Evolutionary conservation across 2,888 invertebrate species (phyloP).

Genomic region (Calameuta pallipes): DNA sequence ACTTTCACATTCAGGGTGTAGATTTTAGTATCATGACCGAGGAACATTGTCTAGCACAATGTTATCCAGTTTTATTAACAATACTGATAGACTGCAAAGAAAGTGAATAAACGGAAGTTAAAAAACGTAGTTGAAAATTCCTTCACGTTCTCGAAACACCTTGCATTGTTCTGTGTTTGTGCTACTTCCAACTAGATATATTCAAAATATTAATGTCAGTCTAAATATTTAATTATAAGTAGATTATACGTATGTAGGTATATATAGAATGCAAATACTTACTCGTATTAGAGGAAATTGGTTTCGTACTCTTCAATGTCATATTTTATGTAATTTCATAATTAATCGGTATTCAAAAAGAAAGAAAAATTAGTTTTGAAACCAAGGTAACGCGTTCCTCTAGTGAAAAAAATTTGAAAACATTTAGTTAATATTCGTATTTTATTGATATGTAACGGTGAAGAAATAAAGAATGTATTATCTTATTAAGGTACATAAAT

Average conservation of each 20-base stretch:
- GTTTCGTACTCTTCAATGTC: not conserved
- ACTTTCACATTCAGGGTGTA: not conserved
- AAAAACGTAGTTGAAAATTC: not conserved
- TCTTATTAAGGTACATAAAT: constrained; percentile 28
- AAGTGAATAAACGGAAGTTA: not conserved
- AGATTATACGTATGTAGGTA: not conserved
- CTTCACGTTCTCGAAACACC: not conserved
- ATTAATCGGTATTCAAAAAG: not conserved
- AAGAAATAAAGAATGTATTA: constrained; percentile 35
- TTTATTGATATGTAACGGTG: constrained; percentile 33
- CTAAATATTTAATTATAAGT: too few relatives aligned
- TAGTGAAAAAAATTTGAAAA: constrained; percentile 17
- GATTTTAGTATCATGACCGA: not conserved
- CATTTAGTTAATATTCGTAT: constrained; percentile 8
- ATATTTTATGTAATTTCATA: not conserved
- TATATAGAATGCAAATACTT: not conserved
- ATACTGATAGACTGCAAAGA: not conserved
- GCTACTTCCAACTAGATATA: not conserved
- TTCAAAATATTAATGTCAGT: not conserved
- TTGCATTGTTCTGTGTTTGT: not conserved
- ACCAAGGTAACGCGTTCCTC: constrained; percentile 46
- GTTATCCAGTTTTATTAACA: not conserved
- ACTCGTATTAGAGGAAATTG: not conserved
- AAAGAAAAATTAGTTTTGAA: constrained; percentile 37
- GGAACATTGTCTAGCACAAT: not conserved